A percentile compares a stretch with the other conserved stretches of the same genome.
Conservation (phyloP, 2,113 vertebrate genomes). For the Gambusia holbrooki region DNA sequence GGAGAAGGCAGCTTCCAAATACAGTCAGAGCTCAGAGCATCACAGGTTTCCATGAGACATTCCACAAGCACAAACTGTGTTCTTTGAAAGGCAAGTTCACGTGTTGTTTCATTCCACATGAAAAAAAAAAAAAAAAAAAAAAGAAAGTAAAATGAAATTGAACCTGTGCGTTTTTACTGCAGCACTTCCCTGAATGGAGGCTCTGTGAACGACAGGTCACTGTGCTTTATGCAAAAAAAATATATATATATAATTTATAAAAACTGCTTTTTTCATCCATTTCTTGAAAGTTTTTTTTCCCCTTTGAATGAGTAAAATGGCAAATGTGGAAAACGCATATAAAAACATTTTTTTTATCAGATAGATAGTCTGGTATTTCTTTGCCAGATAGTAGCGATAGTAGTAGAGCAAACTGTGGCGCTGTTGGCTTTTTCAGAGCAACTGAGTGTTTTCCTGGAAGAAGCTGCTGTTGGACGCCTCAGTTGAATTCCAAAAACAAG, state of each 20-base stretch:
- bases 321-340: too few species aligned
- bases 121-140: not conserved
- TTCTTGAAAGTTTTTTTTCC: not conserved
- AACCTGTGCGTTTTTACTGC: slow-evolving; percentile 20
- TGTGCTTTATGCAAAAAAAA: slow-evolving; percentile 14
- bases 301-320: not conserved
- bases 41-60: slow-evolving; percentile 35
- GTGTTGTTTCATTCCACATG: slow-evolving; percentile 20
- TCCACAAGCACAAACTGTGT: slow-evolving; percentile 16
- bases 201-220: slow-evolving; percentile 14
- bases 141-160: slow-evolving; percentile 25
- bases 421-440: too few species aligned
- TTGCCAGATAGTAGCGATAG: too few species aligned
- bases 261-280: not conserved
- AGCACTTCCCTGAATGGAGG: slow-evolving; percentile 10
- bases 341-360: too few species aligned
- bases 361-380: too few species aligned
- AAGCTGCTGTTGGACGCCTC: too few species aligned
- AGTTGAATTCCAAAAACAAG: too few species aligned
- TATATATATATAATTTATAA: not conserved
- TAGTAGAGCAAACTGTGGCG: too few species aligned
- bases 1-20: slow-evolving; percentile 51
- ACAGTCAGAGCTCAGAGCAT: slow-evolving; percentile 30
- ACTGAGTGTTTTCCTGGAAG: too few species aligned
- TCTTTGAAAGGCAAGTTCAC: slow-evolving; percentile 20